These are phyloP conservation scores for Formica exsecta DNA, from an alignment of 1,140 invertebrate genomes.

Conservation along the genomic window DNA sequence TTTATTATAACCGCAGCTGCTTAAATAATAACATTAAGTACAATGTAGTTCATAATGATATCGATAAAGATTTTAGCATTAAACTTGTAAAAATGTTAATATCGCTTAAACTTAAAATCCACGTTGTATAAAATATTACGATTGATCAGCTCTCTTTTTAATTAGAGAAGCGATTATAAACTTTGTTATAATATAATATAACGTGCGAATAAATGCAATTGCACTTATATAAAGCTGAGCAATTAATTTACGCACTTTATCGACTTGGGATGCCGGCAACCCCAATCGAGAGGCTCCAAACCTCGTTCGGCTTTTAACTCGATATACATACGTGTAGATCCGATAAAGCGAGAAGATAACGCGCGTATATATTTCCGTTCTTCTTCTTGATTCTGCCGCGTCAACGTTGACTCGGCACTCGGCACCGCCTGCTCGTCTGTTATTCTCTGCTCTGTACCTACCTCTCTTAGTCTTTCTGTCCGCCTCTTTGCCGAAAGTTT, in stretches of 20 bases:
- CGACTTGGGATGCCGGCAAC: background rate
- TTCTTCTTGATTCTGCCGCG: constrained; percentile 43
- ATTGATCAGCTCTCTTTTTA: background rate
- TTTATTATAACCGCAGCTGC: background rate
- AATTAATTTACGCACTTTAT: background rate
- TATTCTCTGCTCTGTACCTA: background rate
- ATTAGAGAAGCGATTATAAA: background rate
- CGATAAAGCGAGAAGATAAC: background rate
- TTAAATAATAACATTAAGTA: background rate
- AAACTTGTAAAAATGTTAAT: background rate
- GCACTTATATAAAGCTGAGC: background rate
- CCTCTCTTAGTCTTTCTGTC: constrained; percentile 54
- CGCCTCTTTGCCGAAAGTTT: constrained; percentile 74
- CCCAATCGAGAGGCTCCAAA: background rate
- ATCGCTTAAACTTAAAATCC: background rate
- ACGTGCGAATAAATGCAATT: background rate
- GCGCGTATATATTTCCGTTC: constrained; percentile 1
- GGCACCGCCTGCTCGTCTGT: constrained; percentile 11
- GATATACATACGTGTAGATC: background rate
- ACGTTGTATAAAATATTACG: background rate
- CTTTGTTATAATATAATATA: background rate
- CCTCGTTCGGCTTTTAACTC: background rate
- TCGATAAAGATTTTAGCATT: background rate
- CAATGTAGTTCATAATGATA: background rate
- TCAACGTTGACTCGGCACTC: constrained; percentile 54